Evolutionary conservation across 2,797 vertebrate genomes (phyloP).

Genomic region (Chloroceryle amazona): DNA sequence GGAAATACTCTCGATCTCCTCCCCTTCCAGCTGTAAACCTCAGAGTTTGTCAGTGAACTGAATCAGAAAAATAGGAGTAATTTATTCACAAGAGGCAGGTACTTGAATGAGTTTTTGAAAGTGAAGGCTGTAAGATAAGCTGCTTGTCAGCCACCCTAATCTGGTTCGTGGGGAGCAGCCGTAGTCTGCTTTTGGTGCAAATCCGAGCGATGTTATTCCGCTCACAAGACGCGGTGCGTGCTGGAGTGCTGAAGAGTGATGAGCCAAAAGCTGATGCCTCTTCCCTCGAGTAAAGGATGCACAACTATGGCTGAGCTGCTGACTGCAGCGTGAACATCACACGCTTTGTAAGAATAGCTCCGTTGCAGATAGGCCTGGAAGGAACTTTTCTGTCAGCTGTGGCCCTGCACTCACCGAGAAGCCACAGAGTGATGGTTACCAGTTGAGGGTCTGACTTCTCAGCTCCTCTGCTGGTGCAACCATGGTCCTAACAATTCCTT

Average conservation of each 20-base stretch:
- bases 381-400: not conserved
- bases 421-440: not conserved
- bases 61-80: not conserved
- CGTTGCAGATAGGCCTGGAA: not conserved
- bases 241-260: not conserved
- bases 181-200: not conserved
- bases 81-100: not conserved
- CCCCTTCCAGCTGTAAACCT: not conserved
- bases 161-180: not conserved
- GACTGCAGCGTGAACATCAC: not conserved
- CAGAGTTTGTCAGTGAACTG: not conserved
- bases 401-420: not conserved
- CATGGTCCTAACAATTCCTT: not conserved
- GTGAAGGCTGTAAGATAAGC: not conserved
- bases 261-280: not conserved
- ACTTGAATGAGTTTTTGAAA: not conserved
- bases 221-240: not conserved
- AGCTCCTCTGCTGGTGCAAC: not conserved
- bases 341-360: not conserved
- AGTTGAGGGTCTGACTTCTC: not conserved
- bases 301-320: not conserved
- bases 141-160: not conserved
- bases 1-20: not conserved
- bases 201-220: not conserved
- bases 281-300: not conserved